Conservation (phyloP, 2,888 invertebrate species). For the Apotomis betuletana region DNA sequence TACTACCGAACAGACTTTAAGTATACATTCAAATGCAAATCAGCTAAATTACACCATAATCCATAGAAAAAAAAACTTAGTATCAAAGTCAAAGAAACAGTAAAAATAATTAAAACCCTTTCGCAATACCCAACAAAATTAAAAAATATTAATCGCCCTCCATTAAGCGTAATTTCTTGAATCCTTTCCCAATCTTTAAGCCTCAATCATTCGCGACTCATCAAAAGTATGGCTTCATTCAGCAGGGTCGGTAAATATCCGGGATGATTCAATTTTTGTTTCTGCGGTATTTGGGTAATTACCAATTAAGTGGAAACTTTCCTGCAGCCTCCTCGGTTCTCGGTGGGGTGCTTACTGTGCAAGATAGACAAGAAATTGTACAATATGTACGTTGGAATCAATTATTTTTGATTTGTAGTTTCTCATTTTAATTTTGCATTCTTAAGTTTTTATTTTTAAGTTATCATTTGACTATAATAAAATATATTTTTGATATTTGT, state of each 20-base stretch:
- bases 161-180: constrained; percentile 11
- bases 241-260: constrained; percentile 18
- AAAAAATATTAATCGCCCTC: constrained; percentile 8
- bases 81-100: background rate
- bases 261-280: constrained; percentile 38
- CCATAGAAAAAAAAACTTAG: no score
- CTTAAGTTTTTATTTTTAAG: no score
- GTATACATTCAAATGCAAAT: no score
- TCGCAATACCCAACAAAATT: background rate
- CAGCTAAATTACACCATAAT: no score
- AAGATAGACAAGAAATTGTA: background rate
- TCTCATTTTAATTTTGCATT: no score
- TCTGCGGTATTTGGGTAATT: constrained; percentile 47
- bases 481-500: no score
- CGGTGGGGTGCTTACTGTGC: background rate
- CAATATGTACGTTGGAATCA: no score
- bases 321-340: constrained; percentile 32
- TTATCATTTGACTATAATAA: no score
- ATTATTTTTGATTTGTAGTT: no score
- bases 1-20: no score
- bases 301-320: constrained; percentile 49
- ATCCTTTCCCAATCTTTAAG: constrained; percentile 20
- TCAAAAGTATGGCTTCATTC: constrained; percentile 31
- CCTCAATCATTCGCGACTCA: constrained; percentile 24
- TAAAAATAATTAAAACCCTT: constrained; percentile 5